These are phyloP conservation scores for Microctenopoma steveboyesi DNA, from an alignment of 2,797 vertebrate species.

Conservation along the genomic window DNA sequence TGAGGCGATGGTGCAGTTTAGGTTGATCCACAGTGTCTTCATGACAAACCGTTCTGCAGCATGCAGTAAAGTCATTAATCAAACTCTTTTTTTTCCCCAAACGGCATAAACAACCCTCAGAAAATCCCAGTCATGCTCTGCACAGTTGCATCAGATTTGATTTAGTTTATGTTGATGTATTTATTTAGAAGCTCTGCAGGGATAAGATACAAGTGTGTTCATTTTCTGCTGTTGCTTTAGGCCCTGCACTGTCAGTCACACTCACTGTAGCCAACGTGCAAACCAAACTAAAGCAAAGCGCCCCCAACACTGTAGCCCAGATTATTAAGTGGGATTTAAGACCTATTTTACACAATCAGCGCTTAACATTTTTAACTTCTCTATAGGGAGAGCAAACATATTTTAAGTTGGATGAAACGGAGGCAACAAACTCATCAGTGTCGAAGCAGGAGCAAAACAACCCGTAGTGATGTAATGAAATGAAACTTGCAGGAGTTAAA, in stretches of 20 bases:
- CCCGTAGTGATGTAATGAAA: conserved; percentile 21
- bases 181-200: conserved; percentile 24
- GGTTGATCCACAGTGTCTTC: not conserved
- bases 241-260: conserved; percentile 17
- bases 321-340: conserved; percentile 2
- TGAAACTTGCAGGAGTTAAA: conserved; percentile 3
- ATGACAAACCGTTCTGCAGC: not conserved
- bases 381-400: not conserved
- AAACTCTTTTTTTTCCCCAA: not conserved
- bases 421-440: conserved; percentile 4
- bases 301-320: conserved; percentile 1
- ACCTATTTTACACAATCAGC: conserved; percentile 11
- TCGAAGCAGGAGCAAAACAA: not conserved
- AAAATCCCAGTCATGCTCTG: conserved; percentile 9
- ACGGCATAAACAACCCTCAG: conserved; percentile 5
- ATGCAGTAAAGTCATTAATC: conserved; percentile 13
- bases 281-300: conserved; percentile 8
- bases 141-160: conserved; percentile 25
- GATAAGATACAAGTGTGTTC: conserved; percentile 14
- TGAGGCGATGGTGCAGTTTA: conserved; percentile 14
- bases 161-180: conserved; percentile 26
- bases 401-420: not conserved
- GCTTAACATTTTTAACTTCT: not conserved
- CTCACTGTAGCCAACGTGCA: conserved; percentile 4
- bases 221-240: conserved; percentile 9